These are phyloP conservation scores for Ctenodactylus gundi DNA, from an alignment of 2,113 vertebrate species.

Conservation along the genomic window DNA sequence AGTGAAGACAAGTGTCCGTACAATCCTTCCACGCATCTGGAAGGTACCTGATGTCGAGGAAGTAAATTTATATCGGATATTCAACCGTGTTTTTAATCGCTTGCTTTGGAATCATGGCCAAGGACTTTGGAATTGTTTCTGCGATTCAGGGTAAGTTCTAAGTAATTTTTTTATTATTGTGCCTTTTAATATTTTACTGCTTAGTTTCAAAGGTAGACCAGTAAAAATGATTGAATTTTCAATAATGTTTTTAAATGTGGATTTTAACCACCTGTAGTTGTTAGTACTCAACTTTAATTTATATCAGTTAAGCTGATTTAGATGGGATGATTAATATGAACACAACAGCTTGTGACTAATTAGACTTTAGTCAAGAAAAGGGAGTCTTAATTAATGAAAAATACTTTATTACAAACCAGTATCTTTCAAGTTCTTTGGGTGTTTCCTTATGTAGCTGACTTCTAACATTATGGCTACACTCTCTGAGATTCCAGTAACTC, in stretches of 20 bases:
- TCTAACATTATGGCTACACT: background rate
- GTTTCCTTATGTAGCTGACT: background rate
- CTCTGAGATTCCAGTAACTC: background rate
- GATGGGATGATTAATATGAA: slow-evolving; percentile 17
- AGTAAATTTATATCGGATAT: slow-evolving; percentile 93
- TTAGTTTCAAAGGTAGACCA: background rate
- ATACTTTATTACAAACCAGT: background rate
- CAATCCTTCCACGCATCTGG: slow-evolving; percentile 94
- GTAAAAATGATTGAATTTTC: slow-evolving; percentile 35
- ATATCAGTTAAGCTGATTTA: slow-evolving; percentile 19
- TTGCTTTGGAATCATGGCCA: slow-evolving; percentile 98
- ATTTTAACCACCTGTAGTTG: slow-evolving; percentile 40
- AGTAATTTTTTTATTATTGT: slow-evolving; percentile 41
- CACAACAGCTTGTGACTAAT: background rate
- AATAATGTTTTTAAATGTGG: slow-evolving; percentile 33
- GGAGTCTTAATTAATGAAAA: slow-evolving; percentile 22
- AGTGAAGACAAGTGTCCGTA: slow-evolving; percentile 92
- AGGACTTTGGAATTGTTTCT: slow-evolving; percentile 98
- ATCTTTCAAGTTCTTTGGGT: background rate
- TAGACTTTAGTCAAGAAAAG: slow-evolving; percentile 11
- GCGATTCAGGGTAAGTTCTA: slow-evolving; percentile 90
- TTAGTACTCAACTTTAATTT: slow-evolving; percentile 45
- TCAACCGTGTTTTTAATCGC: slow-evolving; percentile 95
- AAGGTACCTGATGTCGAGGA: slow-evolving; percentile 93
- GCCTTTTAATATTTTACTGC: slow-evolving; percentile 41